Base-by-base conservation (phyloP, 2,888 invertebrate genomes). In the Nemotelus nigrinus region DNA sequence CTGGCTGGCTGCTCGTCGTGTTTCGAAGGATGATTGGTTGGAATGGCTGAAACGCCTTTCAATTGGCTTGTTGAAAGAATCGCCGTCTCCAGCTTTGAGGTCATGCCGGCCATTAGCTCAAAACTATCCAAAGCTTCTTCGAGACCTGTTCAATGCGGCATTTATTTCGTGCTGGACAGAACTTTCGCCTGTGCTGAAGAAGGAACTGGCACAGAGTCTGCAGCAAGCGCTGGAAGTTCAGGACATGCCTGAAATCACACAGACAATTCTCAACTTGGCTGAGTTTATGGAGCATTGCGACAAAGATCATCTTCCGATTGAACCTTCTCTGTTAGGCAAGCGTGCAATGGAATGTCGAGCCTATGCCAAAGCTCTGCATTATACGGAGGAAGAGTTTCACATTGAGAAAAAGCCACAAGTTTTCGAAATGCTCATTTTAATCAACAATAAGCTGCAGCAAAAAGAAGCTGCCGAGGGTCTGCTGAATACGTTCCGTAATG, bases 271-370 rank as follows among this genome's bases (percentile, higher is more conserved):
- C 10, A 99, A 99, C 88, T 89, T 99, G 80, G 98, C 98, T 0
- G 99, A 99, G 87, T 99, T 99, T 84, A 98, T 99, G 97, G 99
- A 99, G 83, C 99, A 99, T 85, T 99, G 98, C 84, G 99, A 99
- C 84, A 94, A 96, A 84, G 98, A 98, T 44, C 94, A 98, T 0
- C 88, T 99, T 80, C 98, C 98, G 0, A 90, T 99, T 79, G 93
- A 96, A 79, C 92, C 95, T 0, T 93, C 94, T 78, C 88, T 97
- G 71, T 88, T 99, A 0, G 98, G 98, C 0, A 94, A 97, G 82
- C 90, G 96, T 72, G 99, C 99, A 0, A 97, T 99, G 93, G 94
- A 96, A 79, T 98, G 98, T 85, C 91, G 98, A 80, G 91, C 91
- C 86, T 92, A 91, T 81, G 91, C 91, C 0, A 91, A 91, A 81